phyloP scores from a whole-genome alignment of 2,888 invertebrate species.

The Lutraria lutraria region DNA sequence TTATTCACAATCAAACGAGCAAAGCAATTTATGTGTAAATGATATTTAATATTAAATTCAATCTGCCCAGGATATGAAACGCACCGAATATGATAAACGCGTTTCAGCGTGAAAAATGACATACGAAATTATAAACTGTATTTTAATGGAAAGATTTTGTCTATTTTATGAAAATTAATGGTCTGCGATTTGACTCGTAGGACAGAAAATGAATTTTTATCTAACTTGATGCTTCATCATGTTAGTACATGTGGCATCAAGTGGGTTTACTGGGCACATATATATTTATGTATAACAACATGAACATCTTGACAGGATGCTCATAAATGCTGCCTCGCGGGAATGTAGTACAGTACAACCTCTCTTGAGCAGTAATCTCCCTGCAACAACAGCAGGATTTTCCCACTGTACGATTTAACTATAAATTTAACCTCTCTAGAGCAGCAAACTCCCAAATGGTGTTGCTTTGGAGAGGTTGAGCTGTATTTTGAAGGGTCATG shows the following conservation, averaged over 20 bases:
- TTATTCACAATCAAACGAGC: constrained; percentile 23
- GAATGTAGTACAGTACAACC: no score
- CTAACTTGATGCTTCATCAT: not conserved
- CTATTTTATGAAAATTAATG: constrained; percentile 50
- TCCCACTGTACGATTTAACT: no score
- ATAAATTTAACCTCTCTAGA: no score
- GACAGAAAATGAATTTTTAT: constrained; percentile 28
- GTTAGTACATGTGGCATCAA: constrained; percentile 7
- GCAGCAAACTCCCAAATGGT: no score
- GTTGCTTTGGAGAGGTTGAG: no score
- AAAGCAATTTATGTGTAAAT: constrained; percentile 51
- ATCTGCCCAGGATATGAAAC: constrained; percentile 21
- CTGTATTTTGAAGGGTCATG: no score
- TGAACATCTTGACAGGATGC: no score
- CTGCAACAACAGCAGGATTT: no score
- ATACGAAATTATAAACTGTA: constrained; percentile 45
- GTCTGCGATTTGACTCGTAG: not conserved
- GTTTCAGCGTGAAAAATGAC: constrained; percentile 46
- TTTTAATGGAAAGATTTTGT: constrained; percentile 40
- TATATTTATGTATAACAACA: no score
- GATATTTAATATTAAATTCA: constrained; percentile 40
- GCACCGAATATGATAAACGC: constrained; percentile 43
- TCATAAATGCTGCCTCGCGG: no score
- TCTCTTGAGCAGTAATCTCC: no score
- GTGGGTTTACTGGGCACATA: no score